These are phyloP conservation scores for Aythya baeri DNA, from an alignment of 2,113 vertebrate genomes.

Conservation along the genomic window DNA sequence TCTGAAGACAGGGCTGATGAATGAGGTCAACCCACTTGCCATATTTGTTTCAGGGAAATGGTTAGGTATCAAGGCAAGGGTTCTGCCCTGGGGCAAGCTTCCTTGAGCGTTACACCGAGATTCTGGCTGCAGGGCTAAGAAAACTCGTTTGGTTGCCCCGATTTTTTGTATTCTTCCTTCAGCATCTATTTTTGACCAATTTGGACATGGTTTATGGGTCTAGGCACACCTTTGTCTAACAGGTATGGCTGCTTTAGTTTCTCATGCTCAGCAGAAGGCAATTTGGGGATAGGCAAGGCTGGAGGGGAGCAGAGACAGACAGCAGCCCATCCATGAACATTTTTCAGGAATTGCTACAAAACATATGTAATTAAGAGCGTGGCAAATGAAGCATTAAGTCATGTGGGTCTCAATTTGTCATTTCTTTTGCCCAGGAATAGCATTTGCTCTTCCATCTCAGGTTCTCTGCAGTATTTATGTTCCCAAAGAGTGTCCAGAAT, in stretches of 20 bases:
- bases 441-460: not conserved
- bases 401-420: not conserved
- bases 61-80: not conserved
- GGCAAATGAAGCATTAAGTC: not conserved
- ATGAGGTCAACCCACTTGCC: not conserved
- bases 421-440: not conserved
- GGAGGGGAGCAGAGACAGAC: not conserved
- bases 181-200: not conserved
- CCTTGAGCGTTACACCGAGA: not conserved
- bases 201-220: not conserved
- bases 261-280: not conserved
- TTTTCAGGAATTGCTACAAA: not conserved
- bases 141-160: not conserved
- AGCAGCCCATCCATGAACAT: not conserved
- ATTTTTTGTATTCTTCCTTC: not conserved
- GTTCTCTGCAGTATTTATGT: not conserved
- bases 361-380: not conserved
- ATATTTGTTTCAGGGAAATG: not conserved
- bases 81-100: not conserved
- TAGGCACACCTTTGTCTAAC: not conserved
- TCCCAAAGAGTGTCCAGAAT: rapidly evolving
- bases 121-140: not conserved
- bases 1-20: not conserved
- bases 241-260: not conserved
- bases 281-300: not conserved